Evolutionary conservation across 1,140 invertebrate genomes (phyloP), one percentile per base, ranked within the genome.

Genomic region (Teleogryllus occipitalis): DNA sequence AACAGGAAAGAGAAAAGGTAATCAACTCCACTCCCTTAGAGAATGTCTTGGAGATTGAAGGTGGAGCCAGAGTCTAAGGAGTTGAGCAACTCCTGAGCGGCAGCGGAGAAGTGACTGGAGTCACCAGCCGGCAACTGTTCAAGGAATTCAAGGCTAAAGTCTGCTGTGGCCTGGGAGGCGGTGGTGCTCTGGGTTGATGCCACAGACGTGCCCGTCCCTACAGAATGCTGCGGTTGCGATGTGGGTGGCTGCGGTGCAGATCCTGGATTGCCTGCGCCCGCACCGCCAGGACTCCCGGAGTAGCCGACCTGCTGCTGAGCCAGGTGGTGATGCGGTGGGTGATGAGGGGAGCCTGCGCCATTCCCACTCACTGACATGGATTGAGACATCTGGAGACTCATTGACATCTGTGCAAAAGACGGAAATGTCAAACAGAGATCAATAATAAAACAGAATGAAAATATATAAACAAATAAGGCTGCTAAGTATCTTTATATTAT

Each of bases 91-190:
- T 95, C 93, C 84, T 94, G 93, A 47, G 81, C 77, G 21, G 79
- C 77, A 75, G 93, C 92, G 81, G 91, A 92, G 83, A 93, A 91
- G 81, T 90, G 91, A 82, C 89, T 89, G 74, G 91, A 88, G 83
- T 93, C 92, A 27, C 88, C 89, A 78, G 91, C 88, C 73, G 92
- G 91, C 84, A 94, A 88, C 85, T 92, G 93, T 83, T 94, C 93
- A n/a, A 95, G 86, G 85, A 94, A 93, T 87, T 95, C 93, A 81
- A 94, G 88, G 85, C 90, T 93, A 83, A 94, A 93, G 84, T 94
- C 93, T 27, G 90, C 87, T 0, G 92, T 84, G 85, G 90, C 22
- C 22, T 39, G 12, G 76, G 76, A 18, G 65, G 27, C 46, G n/a
- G 47, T n/a, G 79, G 73, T 75, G 8, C 47, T 22, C 74, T 75